Evolutionary conservation across 2,797 vertebrate species (phyloP).

Genomic region (Anabacerthia variegaticeps): DNA sequence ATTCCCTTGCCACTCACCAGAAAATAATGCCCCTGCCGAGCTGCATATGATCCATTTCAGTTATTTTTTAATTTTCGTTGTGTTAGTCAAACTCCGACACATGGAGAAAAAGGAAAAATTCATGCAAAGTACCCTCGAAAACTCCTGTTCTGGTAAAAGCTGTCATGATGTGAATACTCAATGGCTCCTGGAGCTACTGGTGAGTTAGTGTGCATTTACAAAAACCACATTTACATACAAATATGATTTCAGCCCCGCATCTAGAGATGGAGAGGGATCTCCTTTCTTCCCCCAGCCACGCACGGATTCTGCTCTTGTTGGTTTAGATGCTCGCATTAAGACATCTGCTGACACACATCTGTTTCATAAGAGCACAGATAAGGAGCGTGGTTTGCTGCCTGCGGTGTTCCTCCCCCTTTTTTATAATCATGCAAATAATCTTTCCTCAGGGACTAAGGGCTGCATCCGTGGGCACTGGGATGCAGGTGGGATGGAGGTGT

Average conservation of each 20-base stretch:
- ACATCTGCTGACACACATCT: not conserved
- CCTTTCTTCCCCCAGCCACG: not conserved
- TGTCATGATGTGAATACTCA: conserved; percentile 2
- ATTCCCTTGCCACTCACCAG: not conserved
- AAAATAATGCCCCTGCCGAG: conserved; percentile 52
- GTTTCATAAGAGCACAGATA: not conserved
- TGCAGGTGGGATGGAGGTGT: not conserved
- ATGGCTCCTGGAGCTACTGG: conserved; percentile 41
- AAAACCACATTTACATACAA: conserved; percentile 46
- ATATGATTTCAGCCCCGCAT: not conserved
- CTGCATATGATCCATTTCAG: conserved; percentile 5
- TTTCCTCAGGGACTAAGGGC: not conserved
- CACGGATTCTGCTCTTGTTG: not conserved
- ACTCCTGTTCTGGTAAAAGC: conserved; percentile 1
- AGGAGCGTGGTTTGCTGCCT: not conserved
- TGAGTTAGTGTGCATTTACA: conserved; percentile 2
- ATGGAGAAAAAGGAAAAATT: not conserved
- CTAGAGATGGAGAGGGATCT: not conserved
- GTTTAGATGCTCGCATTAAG: not conserved
- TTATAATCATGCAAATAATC: not conserved
- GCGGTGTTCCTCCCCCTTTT: not conserved
- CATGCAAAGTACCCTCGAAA: not conserved
- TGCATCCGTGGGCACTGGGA: not conserved
- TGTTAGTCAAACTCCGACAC: conserved; percentile 7
- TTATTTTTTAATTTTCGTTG: conserved; percentile 50